Conservation (phyloP, 2,797 vertebrate genomes). For the Psittacula echo region DNA sequence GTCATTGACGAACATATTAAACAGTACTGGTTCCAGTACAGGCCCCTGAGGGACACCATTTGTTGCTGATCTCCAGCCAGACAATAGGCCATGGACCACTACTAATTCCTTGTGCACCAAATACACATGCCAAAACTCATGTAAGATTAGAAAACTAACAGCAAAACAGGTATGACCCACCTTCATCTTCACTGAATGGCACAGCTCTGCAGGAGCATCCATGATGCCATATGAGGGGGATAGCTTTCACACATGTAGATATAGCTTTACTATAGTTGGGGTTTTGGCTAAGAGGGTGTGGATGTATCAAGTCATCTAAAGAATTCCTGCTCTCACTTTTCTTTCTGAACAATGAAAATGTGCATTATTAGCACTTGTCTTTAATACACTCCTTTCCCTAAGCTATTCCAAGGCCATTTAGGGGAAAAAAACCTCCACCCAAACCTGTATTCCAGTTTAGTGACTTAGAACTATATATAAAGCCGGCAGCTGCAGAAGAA, state of each 20-base stretch:
- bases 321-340: neutral
- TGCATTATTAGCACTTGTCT: neutral
- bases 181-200: neutral
- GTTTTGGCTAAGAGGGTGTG: neutral
- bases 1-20: neutral
- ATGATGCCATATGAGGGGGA: rapidly evolving
- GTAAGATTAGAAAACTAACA: neutral
- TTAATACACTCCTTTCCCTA: neutral
- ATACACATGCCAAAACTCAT: neutral
- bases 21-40: neutral
- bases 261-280: neutral
- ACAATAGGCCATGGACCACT: neutral
- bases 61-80: neutral
- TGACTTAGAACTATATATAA: neutral
- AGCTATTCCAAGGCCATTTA: neutral
- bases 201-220: neutral
- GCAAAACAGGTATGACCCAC: neutral
- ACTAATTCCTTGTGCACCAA: neutral
- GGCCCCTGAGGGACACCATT: neutral
- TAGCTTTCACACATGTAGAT: neutral
- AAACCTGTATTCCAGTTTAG: neutral
- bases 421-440: neutral
- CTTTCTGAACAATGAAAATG: neutral
- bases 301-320: neutral
- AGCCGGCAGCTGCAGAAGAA: neutral